Base-by-base conservation (phyloP, 37 sponge, comb jelly and placozoan species). In the Ianthella basta region DNA sequence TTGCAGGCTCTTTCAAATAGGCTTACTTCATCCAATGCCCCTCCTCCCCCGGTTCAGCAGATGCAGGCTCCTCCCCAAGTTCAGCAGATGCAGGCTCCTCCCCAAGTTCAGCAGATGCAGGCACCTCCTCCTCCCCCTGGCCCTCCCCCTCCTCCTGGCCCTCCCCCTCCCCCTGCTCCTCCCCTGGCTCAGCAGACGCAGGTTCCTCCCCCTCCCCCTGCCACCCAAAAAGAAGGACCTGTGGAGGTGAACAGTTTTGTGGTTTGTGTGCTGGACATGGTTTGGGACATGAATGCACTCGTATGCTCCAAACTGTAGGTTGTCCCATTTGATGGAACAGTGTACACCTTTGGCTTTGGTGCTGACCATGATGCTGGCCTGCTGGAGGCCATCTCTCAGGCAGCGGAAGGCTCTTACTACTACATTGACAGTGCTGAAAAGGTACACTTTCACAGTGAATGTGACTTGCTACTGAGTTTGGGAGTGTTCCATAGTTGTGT, bases 281-380 rank as follows among this genome's bases (percentile, higher is more conserved):
- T 44, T 3, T 44, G 50, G 63, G 25, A 61, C 12, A 2, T 5
- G 25, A 61, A 27, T 10, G 4, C 25, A 23, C n/a, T 23, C 10
- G n/a, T 61, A 10, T 69, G 3, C 70, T 10, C 34, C 18, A 34
- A 15, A 18, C 23, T 75, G 10, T 14, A 40, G 44, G 21, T 18
- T 10, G 78, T 75, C 15, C 83, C 80, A 25, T 94, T 97, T 88
- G 89, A 89, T 55, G 97, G 92, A 0, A 94, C 93, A 23, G 90
- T 97, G 0, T 90, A 97, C 87, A 97, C 97, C 0, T 97, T 97
- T 88, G 97, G 97, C 0, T 97, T 93, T 74, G 97, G 97, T 0
- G 80, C 87, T 86, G 92, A 97, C 56, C 97, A 94, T 65, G 80
- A 89, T 82, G 88, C 95, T 50, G 50, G 25, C 32, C 63, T 97